Percentiles rank a stretch among this genome's conserved stretches.
phyloP scores from a whole-genome alignment of 2,888 invertebrate genomes.

The Pseudococcus jackbeardsleyi region DNA sequence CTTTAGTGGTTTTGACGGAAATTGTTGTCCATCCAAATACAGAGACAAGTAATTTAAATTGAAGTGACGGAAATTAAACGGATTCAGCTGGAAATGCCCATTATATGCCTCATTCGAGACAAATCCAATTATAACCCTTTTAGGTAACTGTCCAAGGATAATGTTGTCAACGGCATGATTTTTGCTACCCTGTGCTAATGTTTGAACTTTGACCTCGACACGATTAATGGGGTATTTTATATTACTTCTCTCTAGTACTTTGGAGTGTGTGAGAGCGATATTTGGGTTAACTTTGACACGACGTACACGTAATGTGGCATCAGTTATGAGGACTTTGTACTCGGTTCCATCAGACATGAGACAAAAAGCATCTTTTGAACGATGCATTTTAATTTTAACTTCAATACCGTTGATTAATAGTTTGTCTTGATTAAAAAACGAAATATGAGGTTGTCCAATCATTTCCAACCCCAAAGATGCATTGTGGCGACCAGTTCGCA shows the following conservation, averaged over 20 bases:
- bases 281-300: not conserved
- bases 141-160: too few species aligned
- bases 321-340: not conserved
- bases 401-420: not conserved
- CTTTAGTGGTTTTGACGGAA: not conserved
- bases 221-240: not conserved
- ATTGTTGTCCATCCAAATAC: not conserved
- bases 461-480: not conserved
- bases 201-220: not conserved
- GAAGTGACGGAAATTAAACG: not conserved
- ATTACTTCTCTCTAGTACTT: not conserved
- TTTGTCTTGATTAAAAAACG: not conserved
- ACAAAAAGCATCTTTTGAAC: not conserved
- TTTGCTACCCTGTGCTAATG: not conserved
- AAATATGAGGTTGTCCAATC: not conserved
- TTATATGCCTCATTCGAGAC: not conserved
- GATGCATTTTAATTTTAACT: constrained; percentile 45
- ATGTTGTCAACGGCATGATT: not conserved
- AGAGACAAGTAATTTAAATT: not conserved
- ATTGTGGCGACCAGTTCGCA: not conserved
- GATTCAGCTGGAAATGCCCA: not conserved
- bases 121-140: not conserved
- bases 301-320: not conserved
- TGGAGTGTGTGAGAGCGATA: not conserved
- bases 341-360: not conserved